Conservation (phyloP, 2,113 vertebrate species). For the Podarcis muralis region DNA sequence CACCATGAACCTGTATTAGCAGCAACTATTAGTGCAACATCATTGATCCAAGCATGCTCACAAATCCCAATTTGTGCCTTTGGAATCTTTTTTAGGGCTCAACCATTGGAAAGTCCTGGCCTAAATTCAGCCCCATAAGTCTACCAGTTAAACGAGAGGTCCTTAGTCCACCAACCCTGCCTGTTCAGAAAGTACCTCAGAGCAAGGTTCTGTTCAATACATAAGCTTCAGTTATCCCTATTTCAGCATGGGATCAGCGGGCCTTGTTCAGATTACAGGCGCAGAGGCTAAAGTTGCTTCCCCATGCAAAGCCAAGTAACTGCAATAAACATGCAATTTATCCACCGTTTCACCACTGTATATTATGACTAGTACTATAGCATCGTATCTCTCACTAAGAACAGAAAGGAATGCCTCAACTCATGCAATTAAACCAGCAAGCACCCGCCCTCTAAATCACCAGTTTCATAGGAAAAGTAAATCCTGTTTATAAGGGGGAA, state of each 20-base stretch:
- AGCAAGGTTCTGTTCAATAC: neutral
- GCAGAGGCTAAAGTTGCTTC: neutral
- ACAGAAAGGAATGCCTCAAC: conserved; percentile 36
- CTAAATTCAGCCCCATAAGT: neutral
- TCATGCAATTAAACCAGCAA: conserved; percentile 43
- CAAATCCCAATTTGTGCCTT: neutral
- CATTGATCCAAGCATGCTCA: neutral
- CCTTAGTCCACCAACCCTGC: neutral
- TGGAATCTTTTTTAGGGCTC: neutral
- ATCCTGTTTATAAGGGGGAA: conserved; percentile 40
- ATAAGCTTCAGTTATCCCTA: neutral
- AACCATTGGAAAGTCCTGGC: too few relatives aligned
- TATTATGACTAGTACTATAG: conserved; percentile 24
- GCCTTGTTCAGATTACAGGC: neutral
- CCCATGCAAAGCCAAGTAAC: neutral
- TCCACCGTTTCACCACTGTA: neutral
- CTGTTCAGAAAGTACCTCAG: neutral
- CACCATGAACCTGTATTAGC: neutral
- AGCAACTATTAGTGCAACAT: neutral
- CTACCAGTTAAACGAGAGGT: neutral
- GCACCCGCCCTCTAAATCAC: neutral
- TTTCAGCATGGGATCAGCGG: neutral
- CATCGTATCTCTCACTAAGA: conserved; percentile 1
- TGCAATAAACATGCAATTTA: neutral
- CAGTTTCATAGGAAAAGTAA: conserved; percentile 20